Base-by-base conservation (phyloP, 2,113 vertebrate genomes). In the Cacatua alba region DNA sequence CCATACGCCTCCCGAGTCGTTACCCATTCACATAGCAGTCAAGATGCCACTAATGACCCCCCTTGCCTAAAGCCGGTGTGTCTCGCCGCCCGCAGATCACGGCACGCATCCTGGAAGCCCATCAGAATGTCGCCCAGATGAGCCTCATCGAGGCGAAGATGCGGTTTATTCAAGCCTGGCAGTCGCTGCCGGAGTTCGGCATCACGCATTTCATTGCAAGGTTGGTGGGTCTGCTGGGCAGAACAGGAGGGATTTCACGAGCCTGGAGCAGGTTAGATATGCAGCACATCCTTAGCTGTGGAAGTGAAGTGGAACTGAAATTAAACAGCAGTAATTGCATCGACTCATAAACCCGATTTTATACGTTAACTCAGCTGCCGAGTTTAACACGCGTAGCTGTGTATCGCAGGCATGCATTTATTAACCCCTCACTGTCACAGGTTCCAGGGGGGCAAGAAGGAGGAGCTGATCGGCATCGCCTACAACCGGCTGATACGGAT, bases 101-200 rank as follows among this genome's bases (percentile, higher is more conserved):
- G 3, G 98, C 99, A 7, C 98, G 99, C 92, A 99, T 99, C 93
- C 98, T 99, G 88, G 99, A 99, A 94, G 99, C 99, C 94, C 99
- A 99, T 96, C 99, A 99, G 98, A 99, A 99, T 33, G 99, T 99
- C 49, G 99, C 99, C 51, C 99, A 99, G 97, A 99, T 99, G 99
- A 99, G 99, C 95, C 99, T 99, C 37, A 99, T 99, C 52, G 99
- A 99, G 97, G 99, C 99, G 82, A 99, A 99, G 98, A 99, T 99
- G 99, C 97, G 99, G 51, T 99, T 99, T 75, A 99, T 99, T 51
- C 99, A 99, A 94, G 99, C 99, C 3, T 99, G 99, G 99, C 99
- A 99, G 97, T 99, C 99, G 2, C 97, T 99, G 86, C 99, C 99
- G 0, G 99, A 99, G 96, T 99, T 99, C 12, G 99, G 99, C 97